Percentiles rank a stretch among this genome's conserved stretches.
Conservation (phyloP, 2,888 invertebrate species). For the Athetis lepigone region DNA sequence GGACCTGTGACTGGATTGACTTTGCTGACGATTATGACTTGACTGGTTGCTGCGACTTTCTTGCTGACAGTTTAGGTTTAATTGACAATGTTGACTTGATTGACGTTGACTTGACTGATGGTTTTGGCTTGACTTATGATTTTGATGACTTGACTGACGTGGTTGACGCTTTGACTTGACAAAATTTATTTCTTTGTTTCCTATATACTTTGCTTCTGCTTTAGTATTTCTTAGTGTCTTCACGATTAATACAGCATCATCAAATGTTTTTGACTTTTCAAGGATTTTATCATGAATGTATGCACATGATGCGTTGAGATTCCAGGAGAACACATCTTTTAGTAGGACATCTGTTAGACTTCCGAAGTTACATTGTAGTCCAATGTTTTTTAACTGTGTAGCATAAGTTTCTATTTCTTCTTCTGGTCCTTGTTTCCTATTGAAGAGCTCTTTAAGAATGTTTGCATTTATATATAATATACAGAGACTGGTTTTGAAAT, state of each 20-base stretch:
- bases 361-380: neutral
- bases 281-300: slow-evolving; percentile 5
- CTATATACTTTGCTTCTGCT: neutral
- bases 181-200: neutral
- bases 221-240: neutral
- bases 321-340: neutral
- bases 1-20: too few species aligned
- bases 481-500: too few species aligned
- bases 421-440: neutral
- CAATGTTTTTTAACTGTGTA: neutral
- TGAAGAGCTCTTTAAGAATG: too few species aligned
- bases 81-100: too few species aligned
- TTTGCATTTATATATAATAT: too few species aligned
- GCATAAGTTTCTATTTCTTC: slow-evolving; percentile 1
- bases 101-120: neutral
- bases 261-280: neutral
- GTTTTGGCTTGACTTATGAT: neutral
- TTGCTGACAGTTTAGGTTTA: too few species aligned
- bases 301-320: neutral
- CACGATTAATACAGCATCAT: neutral
- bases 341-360: neutral
- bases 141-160: neutral
- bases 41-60: too few species aligned
- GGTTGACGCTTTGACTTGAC: neutral
- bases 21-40: too few species aligned